Base-by-base conservation (phyloP, 2,888 invertebrate genomes). In the Caenorhabditis doughertyi region DNA sequence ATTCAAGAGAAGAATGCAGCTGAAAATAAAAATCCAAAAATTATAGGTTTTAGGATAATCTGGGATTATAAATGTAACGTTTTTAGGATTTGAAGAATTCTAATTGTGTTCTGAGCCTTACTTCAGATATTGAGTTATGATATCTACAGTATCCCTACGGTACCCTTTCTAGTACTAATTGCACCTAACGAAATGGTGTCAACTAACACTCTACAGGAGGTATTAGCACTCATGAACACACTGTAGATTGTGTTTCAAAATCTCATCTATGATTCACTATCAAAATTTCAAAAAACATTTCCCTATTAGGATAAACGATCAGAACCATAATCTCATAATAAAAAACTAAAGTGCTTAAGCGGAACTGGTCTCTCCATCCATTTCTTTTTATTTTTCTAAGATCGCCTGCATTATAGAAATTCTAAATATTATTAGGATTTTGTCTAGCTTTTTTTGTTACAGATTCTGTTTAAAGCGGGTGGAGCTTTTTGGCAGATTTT, bases 281-380 rank as follows among this genome's bases (percentile, higher is more conserved):
- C 9, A 39, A 13, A 39, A 39, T 39, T 39, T 16, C 32, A 32
- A 3, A 9, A 39, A 39, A 39, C 9, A 13, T 8, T 32, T 32
- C 32, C 32, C 39, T 39, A 11, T 39, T 13, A 13, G 55, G 55
- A 55, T 55, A 32, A 55, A 55, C 32, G 32, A 29, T 55, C 55
- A 55, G 55, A 42, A 56, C 1, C 16, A 42, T 42, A 60, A 60
- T 60, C 60, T 44, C 25, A 60, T 60, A 47, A 60, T 35, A 56
- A 21, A 4, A 16, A 13, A 13, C 18, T 53, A 25, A 27, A 58
- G 39, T 56, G 32, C 56, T 56, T n/a, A 23, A 23, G 18, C 35
- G 35, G 35, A 58, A 39, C 13, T 18, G 56, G 16, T 27, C 13
- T 13, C 1, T 27, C n/a, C n/a, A n/a, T n/a, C n/a, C n/a, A n/a